Base-by-base conservation (phyloP, 2,888 invertebrate genomes). In the Ellobium chinense region DNA sequence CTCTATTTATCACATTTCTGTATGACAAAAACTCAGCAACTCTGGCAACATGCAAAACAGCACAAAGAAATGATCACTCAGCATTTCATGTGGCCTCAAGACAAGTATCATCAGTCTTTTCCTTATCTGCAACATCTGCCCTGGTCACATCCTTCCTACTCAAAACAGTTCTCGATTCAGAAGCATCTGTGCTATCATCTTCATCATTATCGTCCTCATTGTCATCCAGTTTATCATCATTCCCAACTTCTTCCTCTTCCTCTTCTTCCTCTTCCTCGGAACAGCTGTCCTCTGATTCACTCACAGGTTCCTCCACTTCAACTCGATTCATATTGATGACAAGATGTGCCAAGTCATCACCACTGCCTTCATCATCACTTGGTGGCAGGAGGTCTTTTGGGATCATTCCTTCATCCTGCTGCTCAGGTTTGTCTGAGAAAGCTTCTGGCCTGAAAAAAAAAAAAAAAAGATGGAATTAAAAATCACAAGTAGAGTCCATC, bases 321-420 rank as follows among this genome's bases (percentile, higher is more conserved):
- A 85, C 85, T 73, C 89, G 83, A 82, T 90, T 91, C 27, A 86
- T 81, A 80, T 90, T 91, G n/a, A 87, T 83, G 18, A 89, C 81
- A 78, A 85, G 82, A 56, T 87, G 85, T 31, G 87, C 86, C 9
- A 82, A 82, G 31, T 85, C 87, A 12, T 87, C 87, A 31, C 86
- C 85, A 21, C 80, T 83, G 46, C 85, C 86, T 9, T 87, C 88
- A 80, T 83, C 83, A 69, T 89, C 90, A 85, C 88, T 88, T 0
- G 91, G 91, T 1, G 92, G 91, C 56, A 92, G 83, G 87, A 92
- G 86, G 69, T 91, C 91, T 46, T 89, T 87, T 9, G 90, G 89
- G 60, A 91, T 90, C 86, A 88, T 56, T 27, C 65, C 85, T 24
- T 83, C 74, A n/a, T 87, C 82, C 39, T 73, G 68, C 36, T 83